A percentile compares a stretch with the other conserved stretches of the same genome.
Conservation (phyloP, 2,113 vertebrate genomes). For the Channa argus region DNA sequence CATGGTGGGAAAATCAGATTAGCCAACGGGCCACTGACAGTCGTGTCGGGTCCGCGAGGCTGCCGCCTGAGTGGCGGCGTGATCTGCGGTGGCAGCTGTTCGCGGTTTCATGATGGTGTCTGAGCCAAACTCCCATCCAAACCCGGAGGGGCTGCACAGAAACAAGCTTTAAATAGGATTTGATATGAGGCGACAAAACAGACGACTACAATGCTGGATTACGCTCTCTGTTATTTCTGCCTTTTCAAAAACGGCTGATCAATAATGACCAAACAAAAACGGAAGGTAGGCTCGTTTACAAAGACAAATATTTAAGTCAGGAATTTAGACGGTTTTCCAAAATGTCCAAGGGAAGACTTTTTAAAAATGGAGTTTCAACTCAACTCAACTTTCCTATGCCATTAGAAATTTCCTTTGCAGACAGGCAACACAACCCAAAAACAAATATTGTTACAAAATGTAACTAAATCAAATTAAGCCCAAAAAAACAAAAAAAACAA, state of each 20-base stretch:
- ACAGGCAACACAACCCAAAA: no score
- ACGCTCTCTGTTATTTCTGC: background rate
- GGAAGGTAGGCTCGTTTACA: background rate
- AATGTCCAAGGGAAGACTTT: no score
- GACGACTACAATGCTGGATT: background rate
- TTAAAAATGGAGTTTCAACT: no score
- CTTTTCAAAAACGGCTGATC: background rate
- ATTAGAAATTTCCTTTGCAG: no score
- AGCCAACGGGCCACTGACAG: slow-evolving; percentile 27
- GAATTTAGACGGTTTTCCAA: no score
- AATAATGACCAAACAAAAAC: background rate
- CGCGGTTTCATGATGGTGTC: slow-evolving; percentile 27
- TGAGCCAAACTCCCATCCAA: slow-evolving; percentile 28
- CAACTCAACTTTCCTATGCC: no score
- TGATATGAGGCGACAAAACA: slow-evolving; percentile 9
- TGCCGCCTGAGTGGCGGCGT: slow-evolving; percentile 1
- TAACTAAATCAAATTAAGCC: no score
- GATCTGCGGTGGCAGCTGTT: slow-evolving; percentile 49
- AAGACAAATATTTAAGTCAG: no score
- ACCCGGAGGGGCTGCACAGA: slow-evolving; percentile 16
- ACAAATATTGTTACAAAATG: no score
- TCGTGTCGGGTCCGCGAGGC: slow-evolving; percentile 19
- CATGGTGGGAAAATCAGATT: slow-evolving; percentile 32
- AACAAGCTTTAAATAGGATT: slow-evolving; percentile 42
- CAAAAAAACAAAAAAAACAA: no score